Evolutionary conservation across 2,113 vertebrate genomes (phyloP), one percentile per base, ranked within the genome.

Genomic region (Corythornis cristatus): DNA sequence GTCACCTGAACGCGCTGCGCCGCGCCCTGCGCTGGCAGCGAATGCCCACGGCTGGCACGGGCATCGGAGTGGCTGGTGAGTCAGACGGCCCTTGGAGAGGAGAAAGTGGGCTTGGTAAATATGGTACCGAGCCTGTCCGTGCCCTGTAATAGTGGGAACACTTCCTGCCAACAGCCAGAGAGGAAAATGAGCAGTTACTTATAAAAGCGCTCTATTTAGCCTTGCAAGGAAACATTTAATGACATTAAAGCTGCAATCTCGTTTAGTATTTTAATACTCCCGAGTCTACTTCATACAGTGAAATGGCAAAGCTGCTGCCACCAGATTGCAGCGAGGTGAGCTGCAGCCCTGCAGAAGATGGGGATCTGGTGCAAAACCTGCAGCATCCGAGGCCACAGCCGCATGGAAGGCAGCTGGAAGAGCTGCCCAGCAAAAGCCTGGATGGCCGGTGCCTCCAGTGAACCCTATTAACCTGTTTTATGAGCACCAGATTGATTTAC

Each of bases 91-190:
- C 13, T 5, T 31, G n/a, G 26, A 35, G 48, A 37, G 31, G 48
- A 37, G 68, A 28, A 68, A 58, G 35, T 23, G 64, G 15, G 82
- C 56, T 33, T 60, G 92, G 43, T 97, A 51, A 21, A 97, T 87
- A 45, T 33, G 33, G 43, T 67, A 75, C 16, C 17, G 16, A 77
- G 33, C 6, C 6, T 10, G 58, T 58, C 29, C 37, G 3, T 95
- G 89, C 21, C 60, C 85, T 88, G 26, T 83, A 35, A 95, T 28
- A 29, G 80, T 54, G 51, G 94, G 81, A 29, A 58, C 48, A 9
- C 76, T 53, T 35, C 88, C 95, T 94, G 84, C 74, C 53, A 43
- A 46, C 45, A 85, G 56, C 40, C 83, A 42, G 68, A 50, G 8
- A 9, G 33, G 23, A 8, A n/a, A 76, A 76, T 0, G 9, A 75